Evolutionary conservation across 2,113 vertebrate genomes (phyloP).

Genomic region (Trogon surrucura): DNA sequence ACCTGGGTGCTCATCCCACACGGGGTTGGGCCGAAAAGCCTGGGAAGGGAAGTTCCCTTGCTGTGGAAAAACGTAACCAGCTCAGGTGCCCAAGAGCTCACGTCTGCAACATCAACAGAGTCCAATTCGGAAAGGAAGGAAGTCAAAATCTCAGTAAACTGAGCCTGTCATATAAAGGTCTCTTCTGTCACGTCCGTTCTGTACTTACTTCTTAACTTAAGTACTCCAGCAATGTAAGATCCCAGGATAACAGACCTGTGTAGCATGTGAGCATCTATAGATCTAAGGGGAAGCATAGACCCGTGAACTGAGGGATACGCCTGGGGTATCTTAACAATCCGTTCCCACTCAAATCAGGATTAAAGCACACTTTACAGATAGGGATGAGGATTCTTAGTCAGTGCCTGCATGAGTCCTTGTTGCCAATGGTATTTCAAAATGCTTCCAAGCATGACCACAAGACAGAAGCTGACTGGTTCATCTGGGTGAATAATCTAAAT

Average conservation of each 20-base stretch:
- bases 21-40: not conserved
- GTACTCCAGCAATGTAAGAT: not conserved
- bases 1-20: not conserved
- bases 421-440: not conserved
- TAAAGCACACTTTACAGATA: not conserved
- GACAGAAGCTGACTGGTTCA: not conserved
- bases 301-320: not conserved
- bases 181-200: not conserved
- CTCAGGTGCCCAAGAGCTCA: not conserved
- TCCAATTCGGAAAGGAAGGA: not conserved
- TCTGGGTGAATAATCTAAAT: not conserved
- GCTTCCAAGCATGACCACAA: not conserved
- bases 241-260: not conserved
- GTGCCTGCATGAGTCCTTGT: not conserved
- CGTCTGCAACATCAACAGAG: not conserved
- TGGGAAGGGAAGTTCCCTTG: not conserved
- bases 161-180: not conserved
- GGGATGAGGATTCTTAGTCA: not conserved
- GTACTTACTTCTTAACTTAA: not conserved
- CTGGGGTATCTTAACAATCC: not conserved
- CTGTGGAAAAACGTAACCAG: not conserved
- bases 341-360: not conserved
- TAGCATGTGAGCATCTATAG: rapidly evolving
- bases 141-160: not conserved
- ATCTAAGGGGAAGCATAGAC: not conserved